A percentile compares a stretch with the other conserved stretches of the same genome.
These are phyloP conservation scores for Echeneis naucrates DNA, from an alignment of 2,797 vertebrate species.

Conservation along the genomic window DNA sequence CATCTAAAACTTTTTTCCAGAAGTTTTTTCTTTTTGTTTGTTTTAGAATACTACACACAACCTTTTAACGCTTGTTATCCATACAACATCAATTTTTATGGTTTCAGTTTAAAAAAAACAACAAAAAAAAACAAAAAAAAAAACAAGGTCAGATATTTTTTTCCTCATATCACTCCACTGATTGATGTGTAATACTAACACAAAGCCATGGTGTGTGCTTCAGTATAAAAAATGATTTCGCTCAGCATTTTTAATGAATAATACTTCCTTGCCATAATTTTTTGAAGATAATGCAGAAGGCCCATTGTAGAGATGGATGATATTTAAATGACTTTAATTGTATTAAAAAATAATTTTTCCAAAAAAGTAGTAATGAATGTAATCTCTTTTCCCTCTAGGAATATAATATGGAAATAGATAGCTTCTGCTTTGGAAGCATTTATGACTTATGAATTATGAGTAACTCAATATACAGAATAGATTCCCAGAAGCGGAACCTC, in stretches of 20 bases:
- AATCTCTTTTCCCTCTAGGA: no score
- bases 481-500: not conserved
- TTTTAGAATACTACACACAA: constrained; percentile 19
- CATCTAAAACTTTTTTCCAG: constrained; percentile 42
- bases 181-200: not conserved
- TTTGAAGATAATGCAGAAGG: not conserved
- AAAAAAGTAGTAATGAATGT: no score
- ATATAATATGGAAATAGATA: not conserved
- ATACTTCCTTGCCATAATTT: not conserved
- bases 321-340: not conserved
- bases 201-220: not conserved
- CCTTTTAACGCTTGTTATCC: constrained; percentile 38
- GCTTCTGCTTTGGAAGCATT: no score
- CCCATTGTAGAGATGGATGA: not conserved
- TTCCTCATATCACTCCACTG: not conserved
- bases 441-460: no score
- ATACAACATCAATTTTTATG: not conserved
- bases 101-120: no score
- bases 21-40: constrained; percentile 10
- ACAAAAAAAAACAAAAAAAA: no score
- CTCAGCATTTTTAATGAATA: not conserved
- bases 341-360: not conserved
- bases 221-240: not conserved
- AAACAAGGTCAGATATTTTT: not conserved
- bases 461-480: not conserved